Evolutionary conservation across 1,140 invertebrate species (phyloP), one percentile per base, ranked within the genome.

Genomic region (Berghia stephanieae): DNA sequence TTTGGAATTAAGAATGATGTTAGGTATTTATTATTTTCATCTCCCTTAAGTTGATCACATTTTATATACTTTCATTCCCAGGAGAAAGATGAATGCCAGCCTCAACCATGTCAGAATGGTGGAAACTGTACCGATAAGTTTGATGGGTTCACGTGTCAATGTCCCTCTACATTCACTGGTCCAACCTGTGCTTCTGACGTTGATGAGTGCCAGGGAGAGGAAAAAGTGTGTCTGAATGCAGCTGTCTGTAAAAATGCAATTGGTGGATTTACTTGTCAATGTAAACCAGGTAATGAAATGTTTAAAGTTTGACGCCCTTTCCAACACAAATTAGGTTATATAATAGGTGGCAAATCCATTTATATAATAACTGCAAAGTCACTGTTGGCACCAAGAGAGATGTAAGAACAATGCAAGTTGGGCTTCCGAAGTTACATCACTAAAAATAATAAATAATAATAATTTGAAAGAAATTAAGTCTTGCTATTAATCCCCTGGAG

Each of bases 61-160:
- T n/a, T n/a, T n/a, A n/a, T n/a, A n/a, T n/a, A n/a, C n/a, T n/a
- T n/a, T n/a, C n/a, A n/a, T n/a, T n/a, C n/a, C n/a, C 31, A 73
- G 3, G 84, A 87, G 71, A 78, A 84, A 21, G 81, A 87, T 67
- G 84, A 86, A 71, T 87, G 86, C 46, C 43, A 67, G 16, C 52
- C 75, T 18, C 57, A 63, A 0, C 79, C 83, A 0, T 86, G 85
- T 82, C 78, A 82, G 42, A 87, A 87, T 77, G 86, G 85, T 2
- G 86, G 82, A 27, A 85, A 82, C 8, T 87, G 86, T 79, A 55
- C 75, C 5, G n/a, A 66, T 75, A 5, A 40, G 2, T 78, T 98
- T 94, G 90, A 95, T 94, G 0, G 98, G 96, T 90, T 98, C 98
- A 84, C 98, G 96, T 88, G 94, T 94, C 0, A 92, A 93, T 79